These are phyloP conservation scores for Carassius gibelio DNA, from an alignment of 2,113 vertebrate genomes.

Conservation along the genomic window DNA sequence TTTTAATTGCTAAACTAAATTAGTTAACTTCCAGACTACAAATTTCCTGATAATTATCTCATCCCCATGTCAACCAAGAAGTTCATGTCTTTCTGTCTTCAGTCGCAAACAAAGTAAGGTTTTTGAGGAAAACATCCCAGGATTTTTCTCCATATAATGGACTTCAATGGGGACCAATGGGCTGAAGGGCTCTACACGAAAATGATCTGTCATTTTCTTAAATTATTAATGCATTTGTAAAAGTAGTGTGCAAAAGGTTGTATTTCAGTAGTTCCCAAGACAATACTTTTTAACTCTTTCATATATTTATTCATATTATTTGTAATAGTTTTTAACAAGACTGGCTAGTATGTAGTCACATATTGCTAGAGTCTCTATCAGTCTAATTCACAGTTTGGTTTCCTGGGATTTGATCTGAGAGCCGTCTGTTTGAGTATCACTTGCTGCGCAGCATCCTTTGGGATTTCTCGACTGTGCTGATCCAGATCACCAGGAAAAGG, in stretches of 20 bases:
- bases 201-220: no score
- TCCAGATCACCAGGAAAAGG: background rate
- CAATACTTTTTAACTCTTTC: no score
- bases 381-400: background rate
- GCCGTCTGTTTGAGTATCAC: conserved; percentile 45
- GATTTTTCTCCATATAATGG: no score
- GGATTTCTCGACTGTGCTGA: conserved; percentile 20
- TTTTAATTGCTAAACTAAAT: background rate
- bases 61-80: no score
- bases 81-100: no score
- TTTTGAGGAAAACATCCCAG: no score
- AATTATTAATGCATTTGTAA: background rate
- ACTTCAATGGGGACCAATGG: no score
- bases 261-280: background rate
- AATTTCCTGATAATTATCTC: no score
- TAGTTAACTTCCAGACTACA: no score
- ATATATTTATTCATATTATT: no score
- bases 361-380: background rate
- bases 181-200: no score
- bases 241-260: background rate
- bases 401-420: background rate
- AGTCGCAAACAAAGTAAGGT: no score
- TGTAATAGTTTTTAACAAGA: background rate
- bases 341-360: background rate
- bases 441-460: conserved; percentile 26